Evolutionary conservation across 2,113 vertebrate genomes (phyloP).

Genomic region (Dendropsophus ebraccatus): DNA sequence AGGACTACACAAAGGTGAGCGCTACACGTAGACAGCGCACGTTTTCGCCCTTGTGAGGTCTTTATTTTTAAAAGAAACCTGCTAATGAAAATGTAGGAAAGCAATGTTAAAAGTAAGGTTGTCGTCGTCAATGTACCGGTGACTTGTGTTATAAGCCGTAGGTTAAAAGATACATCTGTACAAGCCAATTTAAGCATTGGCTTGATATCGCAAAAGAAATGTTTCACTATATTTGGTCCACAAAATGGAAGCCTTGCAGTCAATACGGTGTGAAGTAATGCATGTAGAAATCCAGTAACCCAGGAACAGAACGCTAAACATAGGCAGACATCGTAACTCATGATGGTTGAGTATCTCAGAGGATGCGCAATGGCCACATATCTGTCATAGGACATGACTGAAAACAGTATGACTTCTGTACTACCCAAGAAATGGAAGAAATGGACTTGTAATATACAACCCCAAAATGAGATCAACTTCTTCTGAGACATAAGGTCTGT

Average conservation of each 20-base stretch:
- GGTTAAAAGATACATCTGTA: conserved; percentile 23
- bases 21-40: conserved; percentile 32
- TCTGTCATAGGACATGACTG: conserved; percentile 59
- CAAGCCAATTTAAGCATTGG: conserved; percentile 11
- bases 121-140: not conserved
- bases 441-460: conserved; percentile 19
- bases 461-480: conserved; percentile 37
- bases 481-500: conserved; percentile 35
- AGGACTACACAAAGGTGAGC: conserved; percentile 47
- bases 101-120: not conserved
- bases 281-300: conserved; percentile 45
- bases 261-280: conserved; percentile 49
- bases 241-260: conserved; percentile 57
- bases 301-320: conserved; percentile 51
- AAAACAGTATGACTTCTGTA: conserved; percentile 51
- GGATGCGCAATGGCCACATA: conserved; percentile 59
- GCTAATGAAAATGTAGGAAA: conserved; percentile 26
- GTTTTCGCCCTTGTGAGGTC: conserved; percentile 10
- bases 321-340: too few species aligned
- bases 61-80: conserved; percentile 22
- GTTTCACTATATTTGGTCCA: conserved; percentile 11
- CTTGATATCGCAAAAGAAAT: conserved; percentile 39
- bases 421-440: conserved; percentile 53
- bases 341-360: conserved; percentile 55
- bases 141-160: not conserved